Evolutionary conservation across 2,888 invertebrate species (phyloP).

Genomic region (Nezara viridula): DNA sequence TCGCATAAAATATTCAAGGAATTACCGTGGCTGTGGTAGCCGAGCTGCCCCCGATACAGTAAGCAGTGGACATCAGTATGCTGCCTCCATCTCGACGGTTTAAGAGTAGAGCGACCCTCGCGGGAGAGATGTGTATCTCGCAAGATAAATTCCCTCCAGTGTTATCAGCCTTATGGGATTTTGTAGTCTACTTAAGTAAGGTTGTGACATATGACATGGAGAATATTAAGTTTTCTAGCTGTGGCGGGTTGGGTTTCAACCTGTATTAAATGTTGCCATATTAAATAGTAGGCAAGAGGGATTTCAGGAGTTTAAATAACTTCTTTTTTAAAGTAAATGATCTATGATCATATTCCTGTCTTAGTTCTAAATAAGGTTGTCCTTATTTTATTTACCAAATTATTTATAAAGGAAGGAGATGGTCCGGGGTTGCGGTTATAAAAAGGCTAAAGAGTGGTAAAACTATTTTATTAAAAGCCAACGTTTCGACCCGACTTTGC

Average conservation of each 20-base stretch:
- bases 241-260: neutral
- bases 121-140: neutral
- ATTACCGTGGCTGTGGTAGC: neutral
- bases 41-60: neutral
- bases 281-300: neutral
- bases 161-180: neutral
- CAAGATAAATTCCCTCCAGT: neutral
- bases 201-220: neutral
- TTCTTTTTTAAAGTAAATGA: too few species aligned
- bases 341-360: too few species aligned
- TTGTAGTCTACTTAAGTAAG: neutral
- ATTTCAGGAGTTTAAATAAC: too few species aligned
- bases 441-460: too few species aligned
- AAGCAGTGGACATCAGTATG: slow-evolving; percentile 17
- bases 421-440: too few species aligned
- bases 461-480: too few species aligned
- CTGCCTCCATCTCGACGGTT: neutral
- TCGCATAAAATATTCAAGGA: neutral
- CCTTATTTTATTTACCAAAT: too few species aligned
- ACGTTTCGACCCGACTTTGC: too few species aligned
- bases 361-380: too few species aligned
- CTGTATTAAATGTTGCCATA: neutral
- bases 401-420: too few species aligned
- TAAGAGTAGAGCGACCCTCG: neutral
- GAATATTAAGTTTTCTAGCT: neutral